A percentile compares a stretch with the other conserved stretches of the same genome.
Evolutionary conservation across 2,797 vertebrate genomes (phyloP).

Genomic region (Lagorchestes hirsutus): DNA sequence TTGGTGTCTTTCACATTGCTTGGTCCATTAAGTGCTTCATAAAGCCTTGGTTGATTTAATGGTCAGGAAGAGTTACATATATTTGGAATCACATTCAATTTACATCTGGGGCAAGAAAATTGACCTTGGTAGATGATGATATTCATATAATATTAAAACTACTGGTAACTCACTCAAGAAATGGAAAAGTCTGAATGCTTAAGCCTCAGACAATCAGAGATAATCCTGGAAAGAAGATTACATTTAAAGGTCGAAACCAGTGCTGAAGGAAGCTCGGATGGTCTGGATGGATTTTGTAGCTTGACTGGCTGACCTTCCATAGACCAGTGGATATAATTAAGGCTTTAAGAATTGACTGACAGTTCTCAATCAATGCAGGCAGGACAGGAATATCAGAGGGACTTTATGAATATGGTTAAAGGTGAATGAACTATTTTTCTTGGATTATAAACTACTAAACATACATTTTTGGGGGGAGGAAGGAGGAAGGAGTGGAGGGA

Average conservation of each 20-base stretch:
- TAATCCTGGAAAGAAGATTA: slow-evolving; percentile 38
- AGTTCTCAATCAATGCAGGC: slow-evolving; percentile 69
- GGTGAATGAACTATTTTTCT: slow-evolving; percentile 79
- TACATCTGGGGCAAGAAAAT: neutral
- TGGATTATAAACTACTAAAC: slow-evolving; percentile 66
- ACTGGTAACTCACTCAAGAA: slow-evolving; percentile 33
- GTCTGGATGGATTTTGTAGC: slow-evolving; percentile 49
- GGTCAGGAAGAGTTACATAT: neutral
- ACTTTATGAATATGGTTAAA: slow-evolving; percentile 58
- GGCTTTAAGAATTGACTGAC: slow-evolving; percentile 72
- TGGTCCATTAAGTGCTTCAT: neutral
- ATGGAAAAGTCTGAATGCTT: slow-evolving; percentile 23
- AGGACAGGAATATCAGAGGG: slow-evolving; percentile 67
- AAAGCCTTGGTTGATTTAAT: neutral
- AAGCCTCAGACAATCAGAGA: neutral
- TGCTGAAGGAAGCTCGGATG: slow-evolving; percentile 21
- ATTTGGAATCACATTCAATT: neutral
- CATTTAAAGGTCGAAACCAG: slow-evolving; percentile 38
- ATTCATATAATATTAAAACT: slow-evolving; percentile 13
- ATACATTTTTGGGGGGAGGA: slow-evolving; percentile 65
- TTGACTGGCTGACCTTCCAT: slow-evolving; percentile 29
- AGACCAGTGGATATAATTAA: slow-evolving; percentile 68
- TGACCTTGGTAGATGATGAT: neutral
- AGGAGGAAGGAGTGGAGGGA: slow-evolving; percentile 68
- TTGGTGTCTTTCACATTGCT: neutral